Evolutionary conservation across 2,113 vertebrate genomes (phyloP), one percentile per base, ranked within the genome.

Genomic region (Oryctolagus cuniculus): DNA sequence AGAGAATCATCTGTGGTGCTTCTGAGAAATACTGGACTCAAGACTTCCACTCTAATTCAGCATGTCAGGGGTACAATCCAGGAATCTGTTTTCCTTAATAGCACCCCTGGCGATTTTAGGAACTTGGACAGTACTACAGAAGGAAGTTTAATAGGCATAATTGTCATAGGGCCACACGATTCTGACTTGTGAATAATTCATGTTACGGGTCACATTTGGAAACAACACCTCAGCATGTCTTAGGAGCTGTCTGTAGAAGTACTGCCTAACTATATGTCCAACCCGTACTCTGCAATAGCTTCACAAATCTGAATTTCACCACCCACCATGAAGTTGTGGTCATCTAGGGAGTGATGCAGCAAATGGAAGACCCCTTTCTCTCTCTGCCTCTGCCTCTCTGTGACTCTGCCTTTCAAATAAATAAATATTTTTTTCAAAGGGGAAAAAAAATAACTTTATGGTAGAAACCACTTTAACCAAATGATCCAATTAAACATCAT

Each of bases 141-240:
- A 70, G 27, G 73, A 51, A 94, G 91, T 77, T 86, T 89, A 95
- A 95, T 69, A 85, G 69, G 70, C 55, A 86, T 86, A 81, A 89
- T 85, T 89, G 75, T 73, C 85, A 86, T 84, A 69, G 44, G 51
- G 69, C 73, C 63, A 86, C 80, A 89, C 38, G 66, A 77, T 58
- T 79, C 55, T 86, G 83, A 82, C 74, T 78, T 82, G 82, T 63
- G 80, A 89, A 94, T 93, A 87, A 94, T 89, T 96, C 87, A 91
- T 86, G n/a, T 19, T n/a, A 67, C 22, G 64, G 10, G 73, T n/a
- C 24, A 17, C 55, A 64, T 69, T 87, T 86, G 55, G 75, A 95
- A 94, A 95, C 58, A 94, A 81, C 90, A 84, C 2, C 29, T 74
- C 58, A 34, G 25, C 34, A 10, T 87, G 2, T 89, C 61, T 94